Conservation (phyloP, 2,113 vertebrate genomes). For the Takifugu bimaculatus region DNA sequence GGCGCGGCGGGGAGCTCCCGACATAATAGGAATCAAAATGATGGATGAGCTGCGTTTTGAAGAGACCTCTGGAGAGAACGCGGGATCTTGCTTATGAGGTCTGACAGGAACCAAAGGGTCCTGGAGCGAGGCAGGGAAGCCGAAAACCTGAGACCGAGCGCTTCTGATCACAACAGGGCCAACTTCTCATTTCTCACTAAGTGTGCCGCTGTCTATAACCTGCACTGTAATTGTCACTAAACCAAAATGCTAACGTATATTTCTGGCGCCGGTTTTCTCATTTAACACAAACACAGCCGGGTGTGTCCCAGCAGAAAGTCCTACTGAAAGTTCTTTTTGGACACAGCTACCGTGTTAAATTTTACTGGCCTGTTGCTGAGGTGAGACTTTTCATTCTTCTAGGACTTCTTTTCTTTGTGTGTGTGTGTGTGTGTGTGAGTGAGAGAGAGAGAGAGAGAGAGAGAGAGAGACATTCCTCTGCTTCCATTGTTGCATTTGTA, state of each 20-base stretch:
- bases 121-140: slow-evolving; percentile 42
- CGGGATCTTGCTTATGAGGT: slow-evolving; percentile 44
- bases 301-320: slow-evolving; percentile 21
- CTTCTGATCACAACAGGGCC: slow-evolving; percentile 29
- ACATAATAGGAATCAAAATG: slow-evolving; percentile 57
- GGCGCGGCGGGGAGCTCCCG: slow-evolving; percentile 42
- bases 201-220: background rate
- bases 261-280: slow-evolving; percentile 5
- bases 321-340: slow-evolving; percentile 3
- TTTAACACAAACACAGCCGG: slow-evolving; percentile 9
- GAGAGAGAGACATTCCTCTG: slow-evolving; percentile 22
- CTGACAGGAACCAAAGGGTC: slow-evolving; percentile 33
- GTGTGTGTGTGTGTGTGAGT: slow-evolving; percentile 19
- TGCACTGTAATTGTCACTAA: background rate
- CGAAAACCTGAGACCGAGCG: slow-evolving; percentile 36
- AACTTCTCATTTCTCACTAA: slow-evolving; percentile 24
- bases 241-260: background rate
- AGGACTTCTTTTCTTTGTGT: slow-evolving; percentile 6
- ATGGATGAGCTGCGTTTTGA: slow-evolving; percentile 67
- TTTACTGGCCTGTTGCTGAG: slow-evolving; percentile 45
- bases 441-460: slow-evolving; percentile 6
- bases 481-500: slow-evolving; percentile 14
- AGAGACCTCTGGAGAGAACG: slow-evolving; percentile 59
- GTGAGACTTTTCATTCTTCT: slow-evolving; percentile 35
- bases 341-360: slow-evolving; percentile 29